These are phyloP conservation scores for Troilus luridus DNA, from an alignment of 2,888 invertebrate genomes.

Conservation along the genomic window DNA sequence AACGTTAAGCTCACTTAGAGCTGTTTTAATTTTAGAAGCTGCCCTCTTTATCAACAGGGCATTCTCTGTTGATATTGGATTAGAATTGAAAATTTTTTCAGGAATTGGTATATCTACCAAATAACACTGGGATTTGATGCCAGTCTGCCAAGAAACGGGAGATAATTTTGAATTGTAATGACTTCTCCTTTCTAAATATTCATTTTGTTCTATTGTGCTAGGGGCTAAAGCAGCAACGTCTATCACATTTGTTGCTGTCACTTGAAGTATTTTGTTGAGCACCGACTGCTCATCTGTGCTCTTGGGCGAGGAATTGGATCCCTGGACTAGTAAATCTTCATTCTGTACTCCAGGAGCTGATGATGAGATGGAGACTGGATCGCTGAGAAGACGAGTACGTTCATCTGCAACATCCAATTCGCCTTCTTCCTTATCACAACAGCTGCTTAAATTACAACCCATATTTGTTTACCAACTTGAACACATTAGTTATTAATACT, in stretches of 20 bases:
- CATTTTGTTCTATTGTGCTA: conserved; percentile 89
- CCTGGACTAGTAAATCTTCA: conserved; percentile 76
- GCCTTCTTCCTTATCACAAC: neutral
- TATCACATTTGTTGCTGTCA: conserved; percentile 92
- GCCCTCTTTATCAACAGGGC: conserved; percentile 80
- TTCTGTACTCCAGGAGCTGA: conserved; percentile 69
- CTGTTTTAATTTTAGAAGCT: conserved; percentile 79
- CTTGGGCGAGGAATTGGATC: conserved; percentile 77
- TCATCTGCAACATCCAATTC: conserved; percentile 30
- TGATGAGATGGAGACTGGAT: neutral
- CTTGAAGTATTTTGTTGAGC: conserved; percentile 88
- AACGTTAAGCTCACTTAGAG: conserved; percentile 83
- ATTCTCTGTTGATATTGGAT: conserved; percentile 76
- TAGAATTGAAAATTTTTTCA: conserved; percentile 77
- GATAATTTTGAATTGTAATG: conserved; percentile 68
- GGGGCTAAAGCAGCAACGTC: conserved; percentile 94
- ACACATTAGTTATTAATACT: neutral
- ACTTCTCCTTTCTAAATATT: conserved; percentile 88
- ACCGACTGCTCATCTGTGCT: conserved; percentile 94
- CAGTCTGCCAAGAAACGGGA: conserved; percentile 63
- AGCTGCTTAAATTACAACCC: conserved; percentile 16
- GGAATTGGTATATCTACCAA: conserved; percentile 82
- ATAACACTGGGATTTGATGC: conserved; percentile 68
- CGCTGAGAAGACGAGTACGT: neutral
- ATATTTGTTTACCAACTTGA: neutral